phyloP scores from a whole-genome alignment of 2,797 vertebrate genomes.

The Falco concolor region DNA sequence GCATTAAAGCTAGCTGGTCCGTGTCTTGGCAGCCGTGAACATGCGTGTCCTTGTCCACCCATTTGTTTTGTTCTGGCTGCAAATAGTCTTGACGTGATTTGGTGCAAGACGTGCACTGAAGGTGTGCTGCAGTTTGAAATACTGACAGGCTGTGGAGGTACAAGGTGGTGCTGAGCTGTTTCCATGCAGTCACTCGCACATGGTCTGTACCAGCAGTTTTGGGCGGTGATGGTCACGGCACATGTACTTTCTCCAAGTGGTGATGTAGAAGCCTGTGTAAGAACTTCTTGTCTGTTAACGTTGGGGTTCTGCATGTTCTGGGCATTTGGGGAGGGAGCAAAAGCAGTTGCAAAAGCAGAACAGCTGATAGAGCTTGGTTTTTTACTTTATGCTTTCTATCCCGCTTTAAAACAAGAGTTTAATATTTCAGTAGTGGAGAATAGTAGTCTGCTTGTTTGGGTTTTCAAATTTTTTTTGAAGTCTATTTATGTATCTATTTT shows the following conservation, averaged over 20 bases:
- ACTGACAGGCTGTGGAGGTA: neutral
- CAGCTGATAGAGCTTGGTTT: neutral
- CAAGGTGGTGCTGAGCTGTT: neutral
- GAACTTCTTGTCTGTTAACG: accelerated
- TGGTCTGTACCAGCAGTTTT: accelerated
- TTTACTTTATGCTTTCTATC: neutral
- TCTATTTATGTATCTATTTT: neutral
- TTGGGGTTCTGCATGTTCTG: neutral
- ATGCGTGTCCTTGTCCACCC: neutral
- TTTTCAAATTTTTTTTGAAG: neutral
- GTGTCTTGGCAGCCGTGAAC: neutral
- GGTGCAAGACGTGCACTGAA: neutral
- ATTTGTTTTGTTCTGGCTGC: neutral
- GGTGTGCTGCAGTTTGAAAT: neutral
- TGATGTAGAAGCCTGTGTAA: neutral
- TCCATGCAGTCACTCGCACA: accelerated
- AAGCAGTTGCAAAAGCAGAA: neutral
- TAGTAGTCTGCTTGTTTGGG: neutral
- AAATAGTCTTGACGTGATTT: neutral
- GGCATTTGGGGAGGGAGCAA: accelerated
- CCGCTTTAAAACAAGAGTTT: neutral
- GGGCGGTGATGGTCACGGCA: accelerated
- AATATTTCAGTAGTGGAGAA: neutral
- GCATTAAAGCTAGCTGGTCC: neutral
- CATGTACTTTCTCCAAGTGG: accelerated